Evolutionary conservation across 1,140 invertebrate species (phyloP), one percentile per base, ranked within the genome.

Genomic region (Brachionus koreanus): DNA sequence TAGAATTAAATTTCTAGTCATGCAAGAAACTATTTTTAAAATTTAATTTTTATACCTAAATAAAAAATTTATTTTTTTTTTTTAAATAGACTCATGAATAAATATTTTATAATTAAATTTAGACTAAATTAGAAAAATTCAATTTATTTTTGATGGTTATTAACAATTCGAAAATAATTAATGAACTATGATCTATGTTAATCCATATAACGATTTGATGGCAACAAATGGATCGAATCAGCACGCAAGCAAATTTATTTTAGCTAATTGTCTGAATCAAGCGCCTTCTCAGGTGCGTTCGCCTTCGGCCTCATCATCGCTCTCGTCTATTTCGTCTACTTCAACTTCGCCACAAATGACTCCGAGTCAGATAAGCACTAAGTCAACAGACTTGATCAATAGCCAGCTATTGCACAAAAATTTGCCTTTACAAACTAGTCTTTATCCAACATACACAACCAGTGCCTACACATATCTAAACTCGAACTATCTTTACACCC

Each of bases 21-120:
- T 57, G 49, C 49, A 13, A 57, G 19, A 23, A 57, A 57, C 16
- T 57, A 5, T 19, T 57, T 57, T 69, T 46, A 29, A 13, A 49
- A 46, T 74, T 74, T 74, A 19, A 74, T 74, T 74, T 74, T 74
- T 74, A 19, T 74, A 74, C 69, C 43, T 74, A 35, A 72, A 72
- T 39, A 72, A 67, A 33, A 67, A 5, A 69, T n/a, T n/a, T n/a
- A 19, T 9, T 69, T 69, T n/a, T 69, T 33, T 29, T 29, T 29
- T 29, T 29, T 29, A 29, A 29, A 29, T 69, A 33, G 65, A 33
- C 65, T 69, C 37, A 43, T 69, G 37, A 69, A 69, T 69, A 69
- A 65, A 37, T 65, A 69, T 69, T 69, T 74, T 74, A 7, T 16
- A 16, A 74, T 46, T 46, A 46, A 46, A 46, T 74, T 74, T 74